Conservation (phyloP, 2,888 invertebrate genomes). For the Branchellion lobata region DNA sequence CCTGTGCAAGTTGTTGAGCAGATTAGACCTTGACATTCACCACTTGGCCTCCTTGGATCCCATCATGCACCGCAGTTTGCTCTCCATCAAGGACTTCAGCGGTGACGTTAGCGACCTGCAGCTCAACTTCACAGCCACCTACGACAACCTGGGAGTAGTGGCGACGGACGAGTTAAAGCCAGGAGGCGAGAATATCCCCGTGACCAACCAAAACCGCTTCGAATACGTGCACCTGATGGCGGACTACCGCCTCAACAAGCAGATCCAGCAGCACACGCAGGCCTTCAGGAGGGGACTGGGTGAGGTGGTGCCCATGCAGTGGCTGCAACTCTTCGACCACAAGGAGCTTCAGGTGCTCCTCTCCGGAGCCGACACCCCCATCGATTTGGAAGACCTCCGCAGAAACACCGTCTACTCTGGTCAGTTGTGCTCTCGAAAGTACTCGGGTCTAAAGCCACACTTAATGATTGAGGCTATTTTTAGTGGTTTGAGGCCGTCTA, state of each 20-base stretch:
- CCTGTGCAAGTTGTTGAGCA: constrained; percentile 75
- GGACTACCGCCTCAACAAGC: constrained; percentile 85
- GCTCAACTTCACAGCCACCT: constrained; percentile 87
- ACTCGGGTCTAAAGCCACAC: too few relatives aligned
- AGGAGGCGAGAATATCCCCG: constrained; percentile 83
- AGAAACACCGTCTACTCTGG: constrained; percentile 84
- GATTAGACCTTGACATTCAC: constrained; percentile 75
- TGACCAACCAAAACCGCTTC: constrained; percentile 86
- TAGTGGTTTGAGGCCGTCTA: too few relatives aligned
- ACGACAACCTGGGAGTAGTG: constrained; percentile 67
- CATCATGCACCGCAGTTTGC: constrained; percentile 72
- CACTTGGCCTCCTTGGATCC: constrained; percentile 90
- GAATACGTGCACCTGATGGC: constrained; percentile 95
- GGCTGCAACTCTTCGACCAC: constrained; percentile 91
- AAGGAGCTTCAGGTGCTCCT: constrained; percentile 93
- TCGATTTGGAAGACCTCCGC: constrained; percentile 85
- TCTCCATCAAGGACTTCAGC: constrained; percentile 80
- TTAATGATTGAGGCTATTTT: too few relatives aligned
- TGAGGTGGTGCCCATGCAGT: constrained; percentile 84
- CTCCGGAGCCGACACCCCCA: constrained; percentile 89
- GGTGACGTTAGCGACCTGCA: constrained; percentile 81
- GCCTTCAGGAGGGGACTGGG: constrained; percentile 87
- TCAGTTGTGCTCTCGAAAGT: constrained; percentile 55
- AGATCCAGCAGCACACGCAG: constrained; percentile 75
- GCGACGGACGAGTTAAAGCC: constrained; percentile 82